Conservation (phyloP, 2,113 vertebrate genomes). For the Paratilapia polleni region DNA sequence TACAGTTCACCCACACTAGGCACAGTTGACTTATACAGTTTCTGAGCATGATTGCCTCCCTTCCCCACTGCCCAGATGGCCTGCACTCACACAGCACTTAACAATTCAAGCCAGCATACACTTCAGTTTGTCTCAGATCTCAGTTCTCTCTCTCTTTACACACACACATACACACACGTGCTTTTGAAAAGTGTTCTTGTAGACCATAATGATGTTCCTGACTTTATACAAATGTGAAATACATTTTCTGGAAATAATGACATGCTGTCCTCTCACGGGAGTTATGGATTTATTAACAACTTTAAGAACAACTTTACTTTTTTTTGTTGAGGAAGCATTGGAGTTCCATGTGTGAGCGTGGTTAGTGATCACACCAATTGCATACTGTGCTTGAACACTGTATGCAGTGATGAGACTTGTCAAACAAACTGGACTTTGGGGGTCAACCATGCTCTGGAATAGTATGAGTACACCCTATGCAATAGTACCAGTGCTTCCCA, state of each 20-base stretch:
- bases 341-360: background rate
- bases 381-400: background rate
- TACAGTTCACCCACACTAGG: too few species aligned
- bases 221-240: too few species aligned
- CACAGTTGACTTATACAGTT: too few species aligned
- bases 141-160: background rate
- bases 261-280: background rate
- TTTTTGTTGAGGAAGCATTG: background rate
- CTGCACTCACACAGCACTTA: background rate
- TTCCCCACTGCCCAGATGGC: background rate
- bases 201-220: background rate
- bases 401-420: background rate
- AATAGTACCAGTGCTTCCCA: background rate
- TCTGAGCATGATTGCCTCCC: background rate
- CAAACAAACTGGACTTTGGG: too few species aligned
- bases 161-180: rapidly evolving
- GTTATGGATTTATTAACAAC: background rate
- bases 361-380: background rate
- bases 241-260: background rate
- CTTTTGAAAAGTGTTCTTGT: background rate
- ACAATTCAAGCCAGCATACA: background rate
- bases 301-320: rapidly evolving
- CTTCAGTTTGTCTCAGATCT: background rate
- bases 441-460: too few species aligned
- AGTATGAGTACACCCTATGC: background rate